phyloP scores from a whole-genome alignment of 2,888 invertebrate genomes.

The Synanthedon vespiformis region DNA sequence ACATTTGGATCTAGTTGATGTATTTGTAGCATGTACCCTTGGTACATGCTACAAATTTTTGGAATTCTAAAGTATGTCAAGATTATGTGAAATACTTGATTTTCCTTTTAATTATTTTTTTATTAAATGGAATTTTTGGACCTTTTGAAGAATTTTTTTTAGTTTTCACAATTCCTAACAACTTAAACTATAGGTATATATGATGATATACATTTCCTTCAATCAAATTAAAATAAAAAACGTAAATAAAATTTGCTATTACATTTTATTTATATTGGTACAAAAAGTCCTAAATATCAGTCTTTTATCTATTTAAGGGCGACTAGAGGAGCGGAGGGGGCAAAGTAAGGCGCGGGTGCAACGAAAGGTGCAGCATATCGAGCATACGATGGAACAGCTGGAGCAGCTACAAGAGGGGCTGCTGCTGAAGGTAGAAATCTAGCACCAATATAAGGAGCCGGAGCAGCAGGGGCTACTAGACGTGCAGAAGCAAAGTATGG shows the following conservation, averaged over 20 bases:
- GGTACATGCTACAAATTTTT: too few relatives aligned
- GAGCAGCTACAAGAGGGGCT: neutral
- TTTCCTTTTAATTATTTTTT: too few relatives aligned
- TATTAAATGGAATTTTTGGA: too few relatives aligned
- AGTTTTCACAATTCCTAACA: too few relatives aligned
- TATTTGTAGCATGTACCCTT: too few relatives aligned
- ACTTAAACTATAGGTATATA: too few relatives aligned
- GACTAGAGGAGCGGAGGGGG: constrained; percentile 23
- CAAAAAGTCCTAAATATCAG: constrained; percentile 15
- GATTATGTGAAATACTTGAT: too few relatives aligned
- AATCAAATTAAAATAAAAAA: neutral
- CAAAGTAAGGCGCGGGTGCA: constrained; percentile 22
- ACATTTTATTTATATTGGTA: neutral
- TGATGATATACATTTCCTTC: too few relatives aligned
- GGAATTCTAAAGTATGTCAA: too few relatives aligned
- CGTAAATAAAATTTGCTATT: neutral
- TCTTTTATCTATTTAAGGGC: constrained; percentile 35
- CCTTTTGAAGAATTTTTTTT: too few relatives aligned
- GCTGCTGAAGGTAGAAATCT: constrained; percentile 5
- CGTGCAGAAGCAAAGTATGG: constrained; percentile 16
- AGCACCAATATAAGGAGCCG: neutral
- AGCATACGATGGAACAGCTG: constrained; percentile 4
- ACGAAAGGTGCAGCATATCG: constrained; percentile 15
- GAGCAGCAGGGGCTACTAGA: constrained; percentile 20
- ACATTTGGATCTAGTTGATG: too few relatives aligned